These are phyloP conservation scores for Marmota flaviventris DNA, from an alignment of 2,113 vertebrate species.

Conservation along the genomic window DNA sequence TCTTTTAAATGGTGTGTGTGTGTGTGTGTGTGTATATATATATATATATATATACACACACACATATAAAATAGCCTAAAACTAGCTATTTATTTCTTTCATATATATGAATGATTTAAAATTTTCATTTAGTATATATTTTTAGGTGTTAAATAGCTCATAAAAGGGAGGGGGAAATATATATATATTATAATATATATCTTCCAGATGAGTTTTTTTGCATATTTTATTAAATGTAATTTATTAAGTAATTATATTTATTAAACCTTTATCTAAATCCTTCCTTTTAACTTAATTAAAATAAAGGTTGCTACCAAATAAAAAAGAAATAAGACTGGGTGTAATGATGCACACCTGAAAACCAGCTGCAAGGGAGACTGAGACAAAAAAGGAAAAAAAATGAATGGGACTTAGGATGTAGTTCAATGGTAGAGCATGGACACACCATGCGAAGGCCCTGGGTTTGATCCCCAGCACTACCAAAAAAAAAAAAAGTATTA, in stretches of 20 bases:
- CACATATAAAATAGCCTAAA: background rate
- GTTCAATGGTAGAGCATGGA: too few relatives aligned
- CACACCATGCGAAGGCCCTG: background rate
- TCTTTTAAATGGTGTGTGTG: slow-evolving; percentile 10
- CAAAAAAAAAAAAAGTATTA: background rate
- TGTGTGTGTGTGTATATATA: too few relatives aligned
- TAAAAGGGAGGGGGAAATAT: background rate
- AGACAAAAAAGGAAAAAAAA: background rate
- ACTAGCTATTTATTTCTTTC: background rate
- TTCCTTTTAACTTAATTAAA: slow-evolving; percentile 53
- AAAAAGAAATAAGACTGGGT: background rate
- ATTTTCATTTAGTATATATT: slow-evolving; percentile 32
- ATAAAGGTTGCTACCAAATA: background rate
- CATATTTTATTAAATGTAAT: slow-evolving; percentile 57
- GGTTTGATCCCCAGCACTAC: background rate
- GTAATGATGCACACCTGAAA: background rate
- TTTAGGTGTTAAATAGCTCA: slow-evolving; percentile 60
- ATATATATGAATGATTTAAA: slow-evolving; percentile 28
- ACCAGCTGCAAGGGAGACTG: background rate
- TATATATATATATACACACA: too few relatives aligned
- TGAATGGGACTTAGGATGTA: background rate
- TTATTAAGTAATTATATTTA: slow-evolving; percentile 41
- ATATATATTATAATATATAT: background rate
- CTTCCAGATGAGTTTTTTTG: slow-evolving; percentile 6
- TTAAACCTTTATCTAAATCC: slow-evolving; percentile 56